Evolutionary conservation across 2,797 vertebrate genomes (phyloP).

Genomic region (Phoeniculus purpureus): DNA sequence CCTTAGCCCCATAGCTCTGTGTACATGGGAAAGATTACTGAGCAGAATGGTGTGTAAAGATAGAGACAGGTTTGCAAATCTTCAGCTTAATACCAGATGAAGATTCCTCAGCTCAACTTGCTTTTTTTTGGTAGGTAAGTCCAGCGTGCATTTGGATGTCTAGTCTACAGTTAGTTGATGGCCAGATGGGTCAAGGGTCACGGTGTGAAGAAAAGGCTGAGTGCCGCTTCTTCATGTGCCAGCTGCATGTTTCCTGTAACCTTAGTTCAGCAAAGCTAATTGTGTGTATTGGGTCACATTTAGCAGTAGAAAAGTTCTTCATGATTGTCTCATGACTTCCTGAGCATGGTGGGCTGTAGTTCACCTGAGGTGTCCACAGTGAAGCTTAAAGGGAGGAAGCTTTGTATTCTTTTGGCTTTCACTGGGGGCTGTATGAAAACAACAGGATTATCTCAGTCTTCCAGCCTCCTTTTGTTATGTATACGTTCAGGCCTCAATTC

Average conservation of each 20-base stretch:
- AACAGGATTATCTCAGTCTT: background rate
- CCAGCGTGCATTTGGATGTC: background rate
- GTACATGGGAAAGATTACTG: background rate
- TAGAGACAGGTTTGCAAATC: background rate
- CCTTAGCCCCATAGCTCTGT: background rate
- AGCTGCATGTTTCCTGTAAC: background rate
- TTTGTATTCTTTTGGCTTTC: background rate
- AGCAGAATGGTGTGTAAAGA: rapidly evolving
- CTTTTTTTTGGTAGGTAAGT: background rate
- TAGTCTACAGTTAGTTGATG: background rate
- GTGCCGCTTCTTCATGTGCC: background rate
- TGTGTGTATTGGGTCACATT: background rate
- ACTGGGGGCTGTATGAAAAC: background rate
- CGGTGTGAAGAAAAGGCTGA: background rate
- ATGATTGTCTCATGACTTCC: background rate
- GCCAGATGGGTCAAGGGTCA: constrained; percentile 24
- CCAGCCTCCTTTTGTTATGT: background rate
- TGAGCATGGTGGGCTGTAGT: background rate
- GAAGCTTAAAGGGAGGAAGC: background rate
- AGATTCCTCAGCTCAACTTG: background rate
- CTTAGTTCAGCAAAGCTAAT: background rate
- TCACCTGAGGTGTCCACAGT: background rate
- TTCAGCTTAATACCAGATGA: background rate
- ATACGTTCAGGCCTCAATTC: background rate
- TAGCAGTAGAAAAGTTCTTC: background rate